Percentiles rank a stretch among this genome's conserved stretches.
Evolutionary conservation across 1,140 invertebrate genomes (phyloP).

Genomic region (Lanistes nyassanus): DNA sequence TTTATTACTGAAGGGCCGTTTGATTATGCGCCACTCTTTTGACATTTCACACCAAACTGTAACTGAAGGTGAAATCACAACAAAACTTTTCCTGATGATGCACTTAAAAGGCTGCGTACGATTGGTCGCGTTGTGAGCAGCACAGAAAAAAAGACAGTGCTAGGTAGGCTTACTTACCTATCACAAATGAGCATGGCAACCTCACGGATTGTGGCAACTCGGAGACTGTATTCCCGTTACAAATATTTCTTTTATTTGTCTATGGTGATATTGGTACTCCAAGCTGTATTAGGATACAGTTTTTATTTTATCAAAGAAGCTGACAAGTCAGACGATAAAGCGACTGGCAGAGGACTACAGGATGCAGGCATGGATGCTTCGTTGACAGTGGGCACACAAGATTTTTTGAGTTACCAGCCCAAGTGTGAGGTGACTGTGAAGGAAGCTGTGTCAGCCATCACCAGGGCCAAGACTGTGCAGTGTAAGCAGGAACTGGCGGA

Average conservation of each 20-base stretch:
- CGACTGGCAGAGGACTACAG: slow-evolving; percentile 16
- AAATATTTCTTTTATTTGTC: slow-evolving; percentile 41
- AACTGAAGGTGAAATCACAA: too few relatives aligned
- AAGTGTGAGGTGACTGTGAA: slow-evolving; percentile 78
- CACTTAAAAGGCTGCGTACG: too few relatives aligned
- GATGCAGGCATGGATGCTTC: not conserved
- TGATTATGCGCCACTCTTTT: too few relatives aligned
- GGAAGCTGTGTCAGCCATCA: slow-evolving; percentile 89
- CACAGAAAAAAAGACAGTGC: too few relatives aligned
- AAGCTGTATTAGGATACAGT: slow-evolving; percentile 37
- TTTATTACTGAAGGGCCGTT: too few relatives aligned
- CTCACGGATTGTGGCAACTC: slow-evolving; percentile 30
- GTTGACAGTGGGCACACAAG: not conserved
- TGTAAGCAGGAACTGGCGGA: slow-evolving; percentile 90
- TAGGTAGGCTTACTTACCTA: too few relatives aligned
- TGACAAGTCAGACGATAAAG: not conserved
- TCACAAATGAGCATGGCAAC: slow-evolving; percentile 38
- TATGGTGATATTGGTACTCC: slow-evolving; percentile 26
- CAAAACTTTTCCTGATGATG: too few relatives aligned
- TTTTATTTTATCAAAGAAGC: slow-evolving; percentile 37
- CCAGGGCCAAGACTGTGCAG: slow-evolving; percentile 83
- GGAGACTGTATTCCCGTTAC: slow-evolving; percentile 39
- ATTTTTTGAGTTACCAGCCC: slow-evolving; percentile 73
- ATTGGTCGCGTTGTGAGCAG: too few relatives aligned
- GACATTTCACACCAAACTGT: too few relatives aligned